Evolutionary conservation across 2,888 invertebrate species (phyloP).

Genomic region (Drosophila macrospina): DNA sequence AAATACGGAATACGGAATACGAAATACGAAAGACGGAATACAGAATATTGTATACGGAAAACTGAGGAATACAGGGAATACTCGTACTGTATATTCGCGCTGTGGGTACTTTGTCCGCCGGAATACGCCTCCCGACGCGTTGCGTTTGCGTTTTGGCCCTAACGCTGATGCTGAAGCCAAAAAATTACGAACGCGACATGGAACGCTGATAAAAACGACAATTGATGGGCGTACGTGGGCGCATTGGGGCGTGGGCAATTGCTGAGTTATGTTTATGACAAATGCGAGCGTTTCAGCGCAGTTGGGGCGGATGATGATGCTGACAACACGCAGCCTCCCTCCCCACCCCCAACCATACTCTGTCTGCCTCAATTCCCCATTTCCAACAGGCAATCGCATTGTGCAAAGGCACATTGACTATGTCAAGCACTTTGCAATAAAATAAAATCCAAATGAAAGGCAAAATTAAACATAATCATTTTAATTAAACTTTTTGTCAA

Average conservation of each 20-base stretch:
- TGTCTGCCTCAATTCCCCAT: not conserved
- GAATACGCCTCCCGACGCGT: slow-evolving; percentile 15
- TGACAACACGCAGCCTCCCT: slow-evolving; percentile 15
- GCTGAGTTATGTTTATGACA: slow-evolving; percentile 81
- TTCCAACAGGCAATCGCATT: not conserved
- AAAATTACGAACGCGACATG: slow-evolving; percentile 73
- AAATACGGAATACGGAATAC: slow-evolving; percentile 43
- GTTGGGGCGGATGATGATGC: slow-evolving; percentile 40
- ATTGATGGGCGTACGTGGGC: slow-evolving; percentile 79
- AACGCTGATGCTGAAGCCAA: slow-evolving; percentile 38
- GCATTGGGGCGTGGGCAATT: slow-evolving; percentile 79
- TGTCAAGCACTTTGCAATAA: not conserved
- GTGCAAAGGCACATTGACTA: slow-evolving; percentile 3
- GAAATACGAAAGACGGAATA: slow-evolving; percentile 32
- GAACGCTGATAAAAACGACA: slow-evolving; percentile 78
- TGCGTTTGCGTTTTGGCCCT: slow-evolving; percentile 5
- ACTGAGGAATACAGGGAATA: slow-evolving; percentile 23
- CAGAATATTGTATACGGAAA: slow-evolving; percentile 22
- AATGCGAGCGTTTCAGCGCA: slow-evolving; percentile 56
- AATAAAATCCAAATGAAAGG: no score
- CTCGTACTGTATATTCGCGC: slow-evolving; percentile 9
- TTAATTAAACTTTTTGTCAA: no score
- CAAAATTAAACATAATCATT: no score
- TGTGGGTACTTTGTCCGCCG: slow-evolving; percentile 21
- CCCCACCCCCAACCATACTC: not conserved